These are phyloP conservation scores for Dermochelys coriacea DNA, from an alignment of 2,797 vertebrate genomes.

Conservation along the genomic window DNA sequence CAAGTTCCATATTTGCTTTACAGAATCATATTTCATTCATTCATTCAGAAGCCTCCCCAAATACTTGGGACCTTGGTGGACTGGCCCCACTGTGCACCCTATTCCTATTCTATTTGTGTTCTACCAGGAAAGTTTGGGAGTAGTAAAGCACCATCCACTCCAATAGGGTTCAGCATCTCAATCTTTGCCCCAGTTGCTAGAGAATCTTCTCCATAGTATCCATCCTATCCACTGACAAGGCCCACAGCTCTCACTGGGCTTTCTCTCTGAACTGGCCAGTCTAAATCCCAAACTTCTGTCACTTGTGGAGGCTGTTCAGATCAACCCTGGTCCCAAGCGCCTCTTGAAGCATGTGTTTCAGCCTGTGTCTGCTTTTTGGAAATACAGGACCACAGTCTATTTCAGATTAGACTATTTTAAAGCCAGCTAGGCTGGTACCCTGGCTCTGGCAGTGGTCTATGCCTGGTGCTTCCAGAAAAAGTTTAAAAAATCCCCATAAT, in stretches of 20 bases:
- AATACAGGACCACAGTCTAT: neutral
- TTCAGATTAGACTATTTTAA: neutral
- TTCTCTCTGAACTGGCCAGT: neutral
- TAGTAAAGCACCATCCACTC: neutral
- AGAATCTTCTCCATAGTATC: neutral
- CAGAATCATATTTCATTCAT: neutral
- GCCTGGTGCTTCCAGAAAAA: neutral
- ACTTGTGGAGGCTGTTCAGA: neutral
- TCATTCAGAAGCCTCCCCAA: neutral
- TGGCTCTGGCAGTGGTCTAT: neutral
- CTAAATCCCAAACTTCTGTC: neutral
- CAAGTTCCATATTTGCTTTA: neutral
- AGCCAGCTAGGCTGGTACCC: neutral
- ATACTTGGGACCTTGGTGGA: neutral
- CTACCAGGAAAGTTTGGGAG: fast-evolving
- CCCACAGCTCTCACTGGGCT: neutral
- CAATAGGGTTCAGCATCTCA: neutral
- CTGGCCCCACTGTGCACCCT: neutral
- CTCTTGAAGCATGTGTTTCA: neutral
- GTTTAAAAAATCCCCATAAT: neutral
- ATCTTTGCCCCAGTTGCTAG: neutral
- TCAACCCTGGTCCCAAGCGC: neutral
- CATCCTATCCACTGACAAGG: neutral
- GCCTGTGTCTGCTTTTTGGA: neutral
- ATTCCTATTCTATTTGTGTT: neutral